These are phyloP conservation scores for Meandrina meandrites DNA, from an alignment of 92 coral and sea anemone species.

Conservation along the genomic window DNA sequence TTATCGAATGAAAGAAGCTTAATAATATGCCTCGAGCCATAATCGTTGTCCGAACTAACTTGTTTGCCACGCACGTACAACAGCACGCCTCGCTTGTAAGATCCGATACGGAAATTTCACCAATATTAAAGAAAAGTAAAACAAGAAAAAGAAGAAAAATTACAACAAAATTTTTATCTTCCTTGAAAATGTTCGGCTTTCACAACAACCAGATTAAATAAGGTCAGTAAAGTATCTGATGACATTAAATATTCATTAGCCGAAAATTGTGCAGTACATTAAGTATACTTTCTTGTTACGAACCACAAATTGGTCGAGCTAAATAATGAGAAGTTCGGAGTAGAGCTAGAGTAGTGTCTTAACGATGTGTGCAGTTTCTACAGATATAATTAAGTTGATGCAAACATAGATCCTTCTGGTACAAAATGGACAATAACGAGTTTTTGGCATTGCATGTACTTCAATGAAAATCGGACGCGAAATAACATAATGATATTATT, in stretches of 20 bases:
- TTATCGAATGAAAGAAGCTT: constrained; percentile 9
- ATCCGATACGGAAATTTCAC: not conserved
- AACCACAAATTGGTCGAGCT: constrained; percentile 36
- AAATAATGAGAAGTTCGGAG: not conserved
- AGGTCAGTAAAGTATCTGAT: constrained; percentile 10
- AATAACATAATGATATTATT: not conserved
- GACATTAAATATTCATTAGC: constrained; percentile 35
- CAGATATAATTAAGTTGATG: not conserved
- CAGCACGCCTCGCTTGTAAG: not conserved
- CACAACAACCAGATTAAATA: not conserved
- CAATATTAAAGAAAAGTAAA: not conserved
- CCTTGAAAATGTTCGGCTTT: not conserved
- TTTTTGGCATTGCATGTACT: not conserved
- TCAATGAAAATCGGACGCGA: not conserved
- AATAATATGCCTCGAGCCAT: constrained; percentile 26
- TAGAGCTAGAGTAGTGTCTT: not conserved
- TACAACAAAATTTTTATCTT: not conserved
- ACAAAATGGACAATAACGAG: not conserved
- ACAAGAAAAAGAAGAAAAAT: not conserved
- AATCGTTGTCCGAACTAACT: not conserved
- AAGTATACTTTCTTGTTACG: constrained; percentile 22
- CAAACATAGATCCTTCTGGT: not conserved
- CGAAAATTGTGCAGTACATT: constrained; percentile 28
- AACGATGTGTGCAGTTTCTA: not conserved
- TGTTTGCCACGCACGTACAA: not conserved